phyloP scores from a whole-genome alignment of 2,888 invertebrate species.

The Hydropsyche betteni region DNA sequence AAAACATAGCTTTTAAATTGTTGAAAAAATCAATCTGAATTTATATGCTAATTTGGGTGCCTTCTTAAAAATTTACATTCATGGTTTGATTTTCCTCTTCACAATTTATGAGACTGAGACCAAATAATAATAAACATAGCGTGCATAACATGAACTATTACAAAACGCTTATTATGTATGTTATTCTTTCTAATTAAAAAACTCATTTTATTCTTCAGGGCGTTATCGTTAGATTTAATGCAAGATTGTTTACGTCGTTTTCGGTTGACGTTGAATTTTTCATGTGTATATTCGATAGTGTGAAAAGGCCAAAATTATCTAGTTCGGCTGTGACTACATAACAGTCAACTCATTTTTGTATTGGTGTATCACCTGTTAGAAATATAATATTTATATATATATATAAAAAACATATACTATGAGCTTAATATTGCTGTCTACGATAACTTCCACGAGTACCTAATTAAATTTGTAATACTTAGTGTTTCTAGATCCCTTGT shows the following conservation, averaged over 20 bases:
- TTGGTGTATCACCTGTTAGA: constrained; percentile 39
- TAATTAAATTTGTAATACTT: constrained; percentile 46
- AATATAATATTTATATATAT: constrained; percentile 22
- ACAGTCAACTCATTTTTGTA: constrained; percentile 31
- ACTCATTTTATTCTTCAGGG: too few relatives aligned
- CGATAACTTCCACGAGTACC: constrained; percentile 51
- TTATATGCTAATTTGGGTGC: constrained; percentile 17
- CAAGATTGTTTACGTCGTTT: too few relatives aligned
- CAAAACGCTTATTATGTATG: too few relatives aligned
- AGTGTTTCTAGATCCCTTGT: constrained; percentile 29
- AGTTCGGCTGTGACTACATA: constrained; percentile 34
- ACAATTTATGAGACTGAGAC: constrained; percentile 6
- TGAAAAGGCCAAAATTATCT: constrained; percentile 33
- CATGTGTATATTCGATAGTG: background rate
- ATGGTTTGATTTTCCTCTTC: background rate
- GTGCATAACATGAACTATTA: too few relatives aligned
- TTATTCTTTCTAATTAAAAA: too few relatives aligned
- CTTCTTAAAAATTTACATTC: constrained; percentile 2
- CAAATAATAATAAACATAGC: background rate
- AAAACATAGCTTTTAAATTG: background rate
- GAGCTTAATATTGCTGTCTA: constrained; percentile 52
- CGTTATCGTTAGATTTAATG: too few relatives aligned
- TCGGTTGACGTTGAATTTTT: background rate
- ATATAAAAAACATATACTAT: constrained; percentile 43
- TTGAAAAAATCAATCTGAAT: background rate